phyloP scores from a whole-genome alignment of 2,888 invertebrate species.

The Idaea straminata region DNA sequence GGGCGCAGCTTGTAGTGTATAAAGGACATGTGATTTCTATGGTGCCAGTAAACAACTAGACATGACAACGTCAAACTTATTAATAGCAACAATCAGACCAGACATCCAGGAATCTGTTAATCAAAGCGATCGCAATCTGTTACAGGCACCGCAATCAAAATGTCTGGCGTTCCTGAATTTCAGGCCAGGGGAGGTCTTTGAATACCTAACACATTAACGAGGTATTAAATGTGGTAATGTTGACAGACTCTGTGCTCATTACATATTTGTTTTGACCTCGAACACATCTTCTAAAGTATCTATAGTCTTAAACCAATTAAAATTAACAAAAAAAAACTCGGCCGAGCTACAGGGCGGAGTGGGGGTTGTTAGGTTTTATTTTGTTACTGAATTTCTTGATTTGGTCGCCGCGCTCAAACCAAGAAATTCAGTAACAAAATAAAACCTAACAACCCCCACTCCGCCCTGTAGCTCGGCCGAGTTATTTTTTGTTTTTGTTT shows the following conservation, averaged over 20 bases:
- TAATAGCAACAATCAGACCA: slow-evolving; percentile 20
- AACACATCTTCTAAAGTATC: neutral
- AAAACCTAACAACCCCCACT: too few species aligned
- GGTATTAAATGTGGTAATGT: neutral
- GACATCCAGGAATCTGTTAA: slow-evolving; percentile 66
- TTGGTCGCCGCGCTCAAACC: too few species aligned
- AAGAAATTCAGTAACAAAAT: too few species aligned
- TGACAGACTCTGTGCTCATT: neutral
- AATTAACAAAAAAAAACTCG: too few species aligned
- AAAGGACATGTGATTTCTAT: neutral
- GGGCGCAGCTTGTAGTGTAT: too few species aligned
- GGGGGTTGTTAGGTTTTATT: too few species aligned
- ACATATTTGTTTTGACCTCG: neutral
- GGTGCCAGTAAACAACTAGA: neutral
- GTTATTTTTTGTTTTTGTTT: too few species aligned
- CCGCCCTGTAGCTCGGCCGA: too few species aligned
- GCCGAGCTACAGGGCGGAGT: too few species aligned
- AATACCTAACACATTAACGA: neutral
- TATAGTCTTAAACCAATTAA: too few species aligned
- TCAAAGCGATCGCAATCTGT: slow-evolving; percentile 72
- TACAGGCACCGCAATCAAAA: slow-evolving; percentile 70
- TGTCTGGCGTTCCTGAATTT: slow-evolving; percentile 57
- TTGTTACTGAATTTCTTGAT: too few species aligned
- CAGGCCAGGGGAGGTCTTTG: slow-evolving; percentile 43
- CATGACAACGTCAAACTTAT: neutral